phyloP scores from a whole-genome alignment of 2,888 invertebrate genomes.

The Campoletis raptor region DNA sequence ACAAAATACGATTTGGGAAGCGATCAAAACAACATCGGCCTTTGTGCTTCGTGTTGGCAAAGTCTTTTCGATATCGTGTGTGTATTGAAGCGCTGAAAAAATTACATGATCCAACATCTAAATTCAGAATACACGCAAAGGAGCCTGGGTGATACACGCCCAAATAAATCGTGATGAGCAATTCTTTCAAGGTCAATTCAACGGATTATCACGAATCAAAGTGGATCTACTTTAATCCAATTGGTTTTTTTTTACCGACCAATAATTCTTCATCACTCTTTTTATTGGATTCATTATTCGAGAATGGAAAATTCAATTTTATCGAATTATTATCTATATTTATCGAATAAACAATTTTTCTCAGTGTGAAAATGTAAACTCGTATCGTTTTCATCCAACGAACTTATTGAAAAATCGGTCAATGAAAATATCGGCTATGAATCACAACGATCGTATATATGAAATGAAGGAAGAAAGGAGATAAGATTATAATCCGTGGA shows the following conservation, averaged over 20 bases:
- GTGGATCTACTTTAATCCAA: neutral
- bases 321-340: neutral
- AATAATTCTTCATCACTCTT: neutral
- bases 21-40: neutral
- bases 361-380: no score
- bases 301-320: neutral
- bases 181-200: slow-evolving; percentile 27
- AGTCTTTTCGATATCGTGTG: slow-evolving; percentile 15
- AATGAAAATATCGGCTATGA: neutral
- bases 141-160: neutral
- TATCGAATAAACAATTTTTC: no score
- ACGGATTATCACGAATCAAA: neutral
- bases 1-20: neutral
- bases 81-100: neutral
- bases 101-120: slow-evolving; percentile 27
- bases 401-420: neutral
- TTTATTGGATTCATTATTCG: neutral
- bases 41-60: slow-evolving; percentile 7
- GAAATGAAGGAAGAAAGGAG: neutral
- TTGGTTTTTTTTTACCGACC: neutral
- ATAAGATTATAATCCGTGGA: neutral
- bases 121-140: slow-evolving; percentile 39
- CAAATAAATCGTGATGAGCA: slow-evolving; percentile 9
- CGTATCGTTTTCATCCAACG: neutral
- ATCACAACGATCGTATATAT: neutral